phyloP scores from a whole-genome alignment of 2,888 invertebrate species.

The Physocephala rufipes region DNA sequence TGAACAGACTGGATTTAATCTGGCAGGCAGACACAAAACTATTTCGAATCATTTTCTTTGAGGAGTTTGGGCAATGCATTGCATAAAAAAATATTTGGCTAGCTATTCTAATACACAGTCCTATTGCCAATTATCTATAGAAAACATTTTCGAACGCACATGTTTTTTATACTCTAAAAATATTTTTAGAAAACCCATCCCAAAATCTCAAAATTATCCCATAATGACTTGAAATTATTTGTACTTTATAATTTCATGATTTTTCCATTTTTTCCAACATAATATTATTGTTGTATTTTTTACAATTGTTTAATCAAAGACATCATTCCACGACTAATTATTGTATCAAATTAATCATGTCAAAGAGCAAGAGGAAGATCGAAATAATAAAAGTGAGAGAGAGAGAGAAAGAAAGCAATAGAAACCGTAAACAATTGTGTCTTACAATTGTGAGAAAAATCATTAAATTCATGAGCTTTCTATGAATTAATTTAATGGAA shows the following conservation, averaged over 20 bases:
- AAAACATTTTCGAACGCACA: too few relatives aligned
- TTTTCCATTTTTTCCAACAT: not conserved
- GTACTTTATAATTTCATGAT: not conserved
- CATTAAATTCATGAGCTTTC: not conserved
- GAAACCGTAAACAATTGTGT: constrained; percentile 28
- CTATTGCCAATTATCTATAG: too few relatives aligned
- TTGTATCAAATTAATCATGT: not conserved
- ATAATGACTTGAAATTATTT: not conserved
- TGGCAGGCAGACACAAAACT: too few relatives aligned
- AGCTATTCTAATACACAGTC: too few relatives aligned
- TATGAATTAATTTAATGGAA: not conserved
- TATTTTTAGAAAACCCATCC: too few relatives aligned
- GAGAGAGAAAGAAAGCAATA: not conserved
- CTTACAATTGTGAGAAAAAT: constrained; percentile 29
- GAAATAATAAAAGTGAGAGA: not conserved
- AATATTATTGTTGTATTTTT: constrained; percentile 12
- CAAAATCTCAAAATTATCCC: too few relatives aligned
- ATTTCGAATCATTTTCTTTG: too few relatives aligned
- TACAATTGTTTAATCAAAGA: too few relatives aligned
- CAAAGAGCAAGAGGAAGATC: not conserved
- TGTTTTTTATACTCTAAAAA: too few relatives aligned
- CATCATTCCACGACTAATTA: constrained; percentile 13
- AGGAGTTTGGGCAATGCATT: too few relatives aligned
- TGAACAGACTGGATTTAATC: too few relatives aligned
- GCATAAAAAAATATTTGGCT: too few relatives aligned